Evolutionary conservation across 1,140 invertebrate genomes (phyloP).

Genomic region (Ectropis grisescens): DNA sequence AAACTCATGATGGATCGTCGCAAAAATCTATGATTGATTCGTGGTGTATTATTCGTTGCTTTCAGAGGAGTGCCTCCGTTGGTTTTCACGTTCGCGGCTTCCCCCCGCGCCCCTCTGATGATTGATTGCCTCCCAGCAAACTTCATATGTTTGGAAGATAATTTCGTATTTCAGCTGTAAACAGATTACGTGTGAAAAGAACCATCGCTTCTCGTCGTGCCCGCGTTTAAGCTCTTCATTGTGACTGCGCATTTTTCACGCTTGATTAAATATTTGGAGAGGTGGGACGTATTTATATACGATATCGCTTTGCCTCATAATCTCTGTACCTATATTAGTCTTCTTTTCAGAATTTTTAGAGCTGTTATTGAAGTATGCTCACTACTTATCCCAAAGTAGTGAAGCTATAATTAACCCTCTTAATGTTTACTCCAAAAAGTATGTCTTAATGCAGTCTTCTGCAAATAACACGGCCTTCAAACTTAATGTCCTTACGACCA

Average conservation of each 20-base stretch:
- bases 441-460: no score
- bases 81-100: constrained; percentile 51
- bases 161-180: constrained; percentile 67
- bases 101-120: constrained; percentile 33
- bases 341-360: no score
- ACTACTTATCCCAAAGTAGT: no score
- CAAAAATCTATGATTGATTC: constrained; percentile 67
- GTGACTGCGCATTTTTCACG: constrained; percentile 29
- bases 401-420: no score
- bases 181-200: constrained; percentile 65
- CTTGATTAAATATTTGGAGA: constrained; percentile 15
- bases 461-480: no score
- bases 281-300: no score
- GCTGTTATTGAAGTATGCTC: no score
- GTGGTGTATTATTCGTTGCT: constrained; percentile 59
- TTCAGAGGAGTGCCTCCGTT: constrained; percentile 51
- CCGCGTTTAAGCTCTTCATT: constrained; percentile 32
- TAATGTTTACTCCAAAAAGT: no score
- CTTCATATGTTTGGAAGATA: constrained; percentile 67
- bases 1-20: constrained; percentile 64
- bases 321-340: no score
- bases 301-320: background rate
- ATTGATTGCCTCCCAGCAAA: constrained; percentile 59
- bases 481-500: no score
- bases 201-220: constrained; percentile 41